A percentile compares a stretch with the other conserved stretches of the same genome.
Evolutionary conservation across 2,113 vertebrate genomes (phyloP).

Genomic region (Eonycteris spelaea): DNA sequence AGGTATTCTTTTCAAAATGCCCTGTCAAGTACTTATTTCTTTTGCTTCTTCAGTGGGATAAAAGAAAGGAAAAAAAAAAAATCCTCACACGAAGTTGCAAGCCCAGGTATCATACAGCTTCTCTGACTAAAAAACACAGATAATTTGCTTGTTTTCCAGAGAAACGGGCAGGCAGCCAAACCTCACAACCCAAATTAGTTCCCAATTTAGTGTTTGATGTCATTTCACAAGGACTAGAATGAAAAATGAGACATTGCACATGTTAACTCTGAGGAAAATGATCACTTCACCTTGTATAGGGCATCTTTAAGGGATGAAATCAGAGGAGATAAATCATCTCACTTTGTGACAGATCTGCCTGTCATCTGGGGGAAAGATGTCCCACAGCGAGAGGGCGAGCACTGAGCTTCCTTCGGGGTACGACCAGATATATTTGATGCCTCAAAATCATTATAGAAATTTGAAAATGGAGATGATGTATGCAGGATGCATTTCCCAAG

Average conservation of each 20-base stretch:
- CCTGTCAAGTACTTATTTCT: background rate
- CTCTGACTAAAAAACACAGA: slow-evolving; percentile 23
- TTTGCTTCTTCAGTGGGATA: background rate
- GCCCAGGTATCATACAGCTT: background rate
- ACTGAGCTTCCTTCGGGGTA: slow-evolving; percentile 44
- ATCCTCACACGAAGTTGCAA: background rate
- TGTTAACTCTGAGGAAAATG: slow-evolving; percentile 75
- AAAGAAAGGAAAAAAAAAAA: background rate
- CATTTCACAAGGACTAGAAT: slow-evolving; percentile 74
- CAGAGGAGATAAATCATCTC: slow-evolving; percentile 69
- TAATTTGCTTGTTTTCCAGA: slow-evolving; percentile 67
- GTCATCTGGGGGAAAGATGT: slow-evolving; percentile 40
- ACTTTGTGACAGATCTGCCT: slow-evolving; percentile 56
- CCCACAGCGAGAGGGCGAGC: background rate
- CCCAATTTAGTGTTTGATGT: slow-evolving; percentile 71
- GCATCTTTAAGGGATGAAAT: slow-evolving; percentile 68
- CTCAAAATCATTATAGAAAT: slow-evolving; percentile 62
- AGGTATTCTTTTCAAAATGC: background rate
- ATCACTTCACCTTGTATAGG: slow-evolving; percentile 75
- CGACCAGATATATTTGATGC: slow-evolving; percentile 47
- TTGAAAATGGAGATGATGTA: slow-evolving; percentile 22
- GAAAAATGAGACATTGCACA: slow-evolving; percentile 72
- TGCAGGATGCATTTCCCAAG: slow-evolving; percentile 22
- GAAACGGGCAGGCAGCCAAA: slow-evolving; percentile 65
- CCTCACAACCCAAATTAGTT: slow-evolving; percentile 70